phyloP scores from a whole-genome alignment of 2,113 vertebrate species.

The Cyprinodon variegatus region DNA sequence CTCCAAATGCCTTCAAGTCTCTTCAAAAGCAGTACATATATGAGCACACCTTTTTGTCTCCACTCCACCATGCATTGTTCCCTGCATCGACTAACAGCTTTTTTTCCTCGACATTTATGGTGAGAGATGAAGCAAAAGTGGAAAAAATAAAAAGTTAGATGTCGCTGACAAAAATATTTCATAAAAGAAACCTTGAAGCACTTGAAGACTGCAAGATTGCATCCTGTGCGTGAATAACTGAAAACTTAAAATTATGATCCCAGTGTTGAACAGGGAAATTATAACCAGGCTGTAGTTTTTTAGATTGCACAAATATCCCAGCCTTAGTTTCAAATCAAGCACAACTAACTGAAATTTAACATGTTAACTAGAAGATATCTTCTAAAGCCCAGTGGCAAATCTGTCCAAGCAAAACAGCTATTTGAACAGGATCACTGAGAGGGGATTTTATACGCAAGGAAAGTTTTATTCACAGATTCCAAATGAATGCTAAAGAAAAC shows the following conservation, averaged over 20 bases:
- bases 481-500: slow-evolving; percentile 59
- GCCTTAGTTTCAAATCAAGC: slow-evolving; percentile 68
- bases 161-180: slow-evolving; percentile 26
- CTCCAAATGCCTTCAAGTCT: slow-evolving; percentile 75
- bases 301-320: slow-evolving; percentile 66
- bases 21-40: slow-evolving; percentile 73
- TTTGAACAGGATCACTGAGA: slow-evolving; percentile 48
- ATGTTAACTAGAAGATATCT: slow-evolving; percentile 47
- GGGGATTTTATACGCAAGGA: slow-evolving; percentile 58
- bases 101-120: slow-evolving; percentile 1
- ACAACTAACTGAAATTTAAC: slow-evolving; percentile 49
- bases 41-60: slow-evolving; percentile 65
- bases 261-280: slow-evolving; percentile 37
- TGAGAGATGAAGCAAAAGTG: slow-evolving; percentile 2
- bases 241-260: slow-evolving; percentile 14
- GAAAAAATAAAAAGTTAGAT: slow-evolving; percentile 21
- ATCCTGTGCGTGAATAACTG: not conserved
- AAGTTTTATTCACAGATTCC: slow-evolving; percentile 67
- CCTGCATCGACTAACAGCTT: slow-evolving; percentile 16
- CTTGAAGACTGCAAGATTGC: slow-evolving; percentile 6
- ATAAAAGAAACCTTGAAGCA: slow-evolving; percentile 21
- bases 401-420: slow-evolving; percentile 69
- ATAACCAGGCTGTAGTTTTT: slow-evolving; percentile 39
- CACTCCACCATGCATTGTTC: slow-evolving; percentile 29
- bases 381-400: slow-evolving; percentile 34